A percentile compares a stretch with the other conserved stretches of the same genome.
phyloP scores from a whole-genome alignment of 2,113 vertebrate genomes.

The Genyomyrus donnyi region DNA sequence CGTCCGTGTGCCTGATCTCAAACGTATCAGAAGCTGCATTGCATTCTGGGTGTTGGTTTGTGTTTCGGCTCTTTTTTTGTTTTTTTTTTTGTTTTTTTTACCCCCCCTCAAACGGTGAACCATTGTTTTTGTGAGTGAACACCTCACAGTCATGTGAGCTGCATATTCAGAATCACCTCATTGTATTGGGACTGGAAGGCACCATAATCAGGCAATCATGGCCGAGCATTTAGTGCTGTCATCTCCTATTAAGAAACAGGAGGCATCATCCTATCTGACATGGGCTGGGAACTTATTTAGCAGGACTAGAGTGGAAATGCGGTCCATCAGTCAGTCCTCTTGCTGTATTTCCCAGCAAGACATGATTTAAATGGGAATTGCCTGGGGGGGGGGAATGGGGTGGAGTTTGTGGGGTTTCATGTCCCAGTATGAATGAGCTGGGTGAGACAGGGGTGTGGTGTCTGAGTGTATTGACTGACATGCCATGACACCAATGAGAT shows the following conservation, averaged over 20 bases:
- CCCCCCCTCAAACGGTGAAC: not conserved
- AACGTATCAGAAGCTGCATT: not conserved
- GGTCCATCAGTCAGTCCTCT: not conserved
- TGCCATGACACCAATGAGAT: not conserved
- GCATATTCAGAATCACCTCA: not conserved
- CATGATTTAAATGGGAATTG: not conserved
- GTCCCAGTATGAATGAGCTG: slow-evolving; percentile 4
- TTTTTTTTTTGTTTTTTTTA: not conserved
- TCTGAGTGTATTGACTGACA: not conserved
- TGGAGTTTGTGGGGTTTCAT: not conserved
- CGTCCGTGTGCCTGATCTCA: not conserved
- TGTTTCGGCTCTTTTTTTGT: not conserved
- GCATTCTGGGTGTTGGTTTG: not conserved
- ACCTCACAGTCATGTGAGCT: not conserved
- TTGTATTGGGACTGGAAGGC: not conserved
- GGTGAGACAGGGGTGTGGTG: not conserved
- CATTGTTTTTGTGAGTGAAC: slow-evolving; percentile 21
- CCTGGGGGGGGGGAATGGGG: not conserved
- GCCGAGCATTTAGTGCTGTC: not conserved
- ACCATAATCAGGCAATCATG: not conserved
- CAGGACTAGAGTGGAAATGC: not conserved
- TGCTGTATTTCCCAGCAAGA: not conserved
- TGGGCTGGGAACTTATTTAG: not conserved
- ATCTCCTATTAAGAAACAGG: slow-evolving; percentile 1
- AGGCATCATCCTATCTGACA: not conserved